phyloP scores from a whole-genome alignment of 2,113 vertebrate species.

The Melozone crissalis region DNA sequence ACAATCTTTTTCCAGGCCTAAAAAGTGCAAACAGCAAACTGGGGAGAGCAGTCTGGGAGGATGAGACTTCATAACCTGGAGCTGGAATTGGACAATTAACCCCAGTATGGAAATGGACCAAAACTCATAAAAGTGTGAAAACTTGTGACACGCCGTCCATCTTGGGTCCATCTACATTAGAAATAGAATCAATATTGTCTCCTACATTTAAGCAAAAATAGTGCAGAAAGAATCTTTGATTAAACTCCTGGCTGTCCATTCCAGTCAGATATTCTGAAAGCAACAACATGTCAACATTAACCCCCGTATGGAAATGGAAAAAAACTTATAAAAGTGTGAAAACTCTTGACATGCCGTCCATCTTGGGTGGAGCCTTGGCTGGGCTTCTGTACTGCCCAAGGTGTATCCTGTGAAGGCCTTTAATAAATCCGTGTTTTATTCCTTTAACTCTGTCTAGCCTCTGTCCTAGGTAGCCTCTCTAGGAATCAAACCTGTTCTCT shows the following conservation, averaged over 20 bases:
- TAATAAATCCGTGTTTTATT: not conserved
- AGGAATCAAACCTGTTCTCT: not conserved
- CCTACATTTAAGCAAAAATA: not conserved
- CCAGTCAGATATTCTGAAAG: not conserved
- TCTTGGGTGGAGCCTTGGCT: not conserved
- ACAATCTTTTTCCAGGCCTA: not conserved
- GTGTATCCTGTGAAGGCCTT: not conserved
- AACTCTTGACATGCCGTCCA: accelerated
- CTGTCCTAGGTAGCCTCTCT: not conserved
- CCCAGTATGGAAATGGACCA: not conserved
- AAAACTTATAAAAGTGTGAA: not conserved
- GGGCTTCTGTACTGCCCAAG: not conserved
- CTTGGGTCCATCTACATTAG: not conserved
- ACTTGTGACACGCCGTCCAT: accelerated
- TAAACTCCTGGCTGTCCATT: not conserved
- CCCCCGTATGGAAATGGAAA: not conserved
- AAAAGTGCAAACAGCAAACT: not conserved
- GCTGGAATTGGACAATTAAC: not conserved
- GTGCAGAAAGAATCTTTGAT: not conserved
- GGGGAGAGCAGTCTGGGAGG: not conserved
- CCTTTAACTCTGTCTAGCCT: not conserved
- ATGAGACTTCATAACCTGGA: not conserved
- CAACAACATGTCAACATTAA: not conserved
- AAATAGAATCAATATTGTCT: not conserved
- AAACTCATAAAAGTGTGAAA: not conserved